Evolutionary conservation across 1,140 invertebrate species (phyloP).

Genomic region (Neelides sp.): DNA sequence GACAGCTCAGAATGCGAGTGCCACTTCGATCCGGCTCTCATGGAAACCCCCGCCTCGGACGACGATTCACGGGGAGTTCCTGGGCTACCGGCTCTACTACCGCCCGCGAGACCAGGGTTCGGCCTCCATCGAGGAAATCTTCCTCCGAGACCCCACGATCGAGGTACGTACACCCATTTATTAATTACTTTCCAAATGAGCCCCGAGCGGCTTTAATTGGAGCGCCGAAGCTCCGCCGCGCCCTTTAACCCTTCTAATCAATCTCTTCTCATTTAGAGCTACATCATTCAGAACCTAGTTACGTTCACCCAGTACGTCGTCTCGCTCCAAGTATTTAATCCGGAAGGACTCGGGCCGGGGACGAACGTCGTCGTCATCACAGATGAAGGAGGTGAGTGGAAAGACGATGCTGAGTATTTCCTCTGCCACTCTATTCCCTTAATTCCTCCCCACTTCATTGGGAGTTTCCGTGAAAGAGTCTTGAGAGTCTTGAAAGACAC

Average conservation of each 20-base stretch:
- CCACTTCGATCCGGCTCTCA: conserved; percentile 53
- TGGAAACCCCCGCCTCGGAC: conserved; percentile 54
- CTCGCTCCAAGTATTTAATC: conserved; percentile 62
- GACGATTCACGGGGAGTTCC: conserved; percentile 63
- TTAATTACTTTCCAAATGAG: neutral
- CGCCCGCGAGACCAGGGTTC: conserved; percentile 45
- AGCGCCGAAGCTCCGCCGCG: no score
- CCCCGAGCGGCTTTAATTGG: no score
- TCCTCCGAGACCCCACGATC: conserved; percentile 50
- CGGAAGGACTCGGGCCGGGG: conserved; percentile 54
- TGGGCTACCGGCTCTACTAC: conserved; percentile 59
- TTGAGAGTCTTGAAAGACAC: no score
- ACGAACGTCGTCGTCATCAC: conserved; percentile 61
- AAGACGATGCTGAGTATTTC: no score
- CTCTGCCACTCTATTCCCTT: no score
- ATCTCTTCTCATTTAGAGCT: conserved; percentile 43
- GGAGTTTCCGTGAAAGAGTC: no score
- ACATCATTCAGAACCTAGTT: conserved; percentile 54
- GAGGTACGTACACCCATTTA: conserved; percentile 41
- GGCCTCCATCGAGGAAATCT: conserved; percentile 50
- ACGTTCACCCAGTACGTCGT: conserved; percentile 63
- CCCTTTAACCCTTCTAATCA: neutral
- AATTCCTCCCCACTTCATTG: no score
- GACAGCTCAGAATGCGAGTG: conserved; percentile 54
- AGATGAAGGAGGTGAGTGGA: conserved; percentile 67